Evolutionary conservation across 1,140 invertebrate species (phyloP).

Genomic region (Spodoptera litura): DNA sequence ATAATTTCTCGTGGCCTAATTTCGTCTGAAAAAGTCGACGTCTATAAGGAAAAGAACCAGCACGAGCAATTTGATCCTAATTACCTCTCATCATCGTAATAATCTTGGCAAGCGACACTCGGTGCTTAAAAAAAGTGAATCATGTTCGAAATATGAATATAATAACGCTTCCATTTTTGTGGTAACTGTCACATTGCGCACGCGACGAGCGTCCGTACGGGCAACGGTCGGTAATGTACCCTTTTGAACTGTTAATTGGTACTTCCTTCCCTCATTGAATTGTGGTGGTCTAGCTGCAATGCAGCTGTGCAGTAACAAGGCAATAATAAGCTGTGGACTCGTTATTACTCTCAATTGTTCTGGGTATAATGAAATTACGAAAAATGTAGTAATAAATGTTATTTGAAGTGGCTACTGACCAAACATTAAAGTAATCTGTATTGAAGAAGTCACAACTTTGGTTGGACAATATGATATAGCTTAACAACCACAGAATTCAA

Average conservation of each 20-base stretch:
- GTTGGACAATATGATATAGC: too few species aligned
- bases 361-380: background rate
- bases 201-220: conserved; percentile 13
- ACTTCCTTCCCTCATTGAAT: conserved; percentile 52
- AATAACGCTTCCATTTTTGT: conserved; percentile 23
- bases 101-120: conserved; percentile 1
- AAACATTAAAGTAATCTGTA: too few species aligned
- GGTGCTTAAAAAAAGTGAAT: conserved; percentile 8
- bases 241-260: conserved; percentile 49
- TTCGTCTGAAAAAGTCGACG: conserved; percentile 6
- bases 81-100: conserved; percentile 15
- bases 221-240: conserved; percentile 44
- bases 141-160: conserved; percentile 32
- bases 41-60: conserved; percentile 1
- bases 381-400: background rate
- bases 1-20: conserved; percentile 11
- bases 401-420: background rate
- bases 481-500: too few species aligned
- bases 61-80: conserved; percentile 26
- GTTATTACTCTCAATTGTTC: background rate
- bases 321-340: background rate
- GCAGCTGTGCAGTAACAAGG: conserved; percentile 6
- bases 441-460: too few species aligned
- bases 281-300: conserved; percentile 28
- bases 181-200: conserved; percentile 38